Percentiles rank a stretch among this genome's conserved stretches.
Conservation (phyloP, 2,797 vertebrate species). For the Ctenopoma kingsleyae region DNA sequence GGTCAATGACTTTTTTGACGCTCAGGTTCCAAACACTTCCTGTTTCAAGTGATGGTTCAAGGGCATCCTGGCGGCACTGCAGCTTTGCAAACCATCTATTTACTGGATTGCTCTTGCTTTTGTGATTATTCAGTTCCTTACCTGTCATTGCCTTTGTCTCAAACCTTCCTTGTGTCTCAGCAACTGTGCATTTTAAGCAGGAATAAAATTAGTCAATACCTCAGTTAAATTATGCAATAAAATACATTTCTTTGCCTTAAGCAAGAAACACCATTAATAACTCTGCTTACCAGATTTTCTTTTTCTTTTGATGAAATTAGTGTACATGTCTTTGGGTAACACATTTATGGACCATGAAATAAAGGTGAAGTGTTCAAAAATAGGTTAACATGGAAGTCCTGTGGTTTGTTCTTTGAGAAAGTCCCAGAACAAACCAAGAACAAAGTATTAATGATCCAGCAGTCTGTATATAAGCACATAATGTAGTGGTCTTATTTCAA, state of each 20-base stretch:
- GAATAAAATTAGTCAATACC: slow-evolving; percentile 50
- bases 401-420: slow-evolving; percentile 18
- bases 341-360: slow-evolving; percentile 42
- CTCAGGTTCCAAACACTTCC: slow-evolving; percentile 24
- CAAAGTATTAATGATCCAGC: not conserved
- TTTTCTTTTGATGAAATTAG: slow-evolving; percentile 31
- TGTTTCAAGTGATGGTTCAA: slow-evolving; percentile 41
- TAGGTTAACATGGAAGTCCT: not conserved
- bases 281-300: slow-evolving; percentile 10
- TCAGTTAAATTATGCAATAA: slow-evolving; percentile 47
- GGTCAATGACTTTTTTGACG: slow-evolving; percentile 48
- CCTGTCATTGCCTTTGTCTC: slow-evolving; percentile 24
- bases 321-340: slow-evolving; percentile 4
- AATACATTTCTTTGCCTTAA: slow-evolving; percentile 45
- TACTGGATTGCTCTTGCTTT: slow-evolving; percentile 1
- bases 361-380: slow-evolving; percentile 20
- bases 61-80: slow-evolving; percentile 8
- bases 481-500: not conserved
- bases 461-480: not conserved
- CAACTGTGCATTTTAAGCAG: slow-evolving; percentile 22
- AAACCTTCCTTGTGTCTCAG: slow-evolving; percentile 17
- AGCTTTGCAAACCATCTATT: slow-evolving; percentile 6
- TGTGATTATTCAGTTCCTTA: slow-evolving; percentile 12
- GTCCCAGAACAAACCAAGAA: slow-evolving; percentile 1
- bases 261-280: slow-evolving; percentile 35